phyloP scores from a whole-genome alignment of 2,797 vertebrate genomes.

The Balearica regulorum region DNA sequence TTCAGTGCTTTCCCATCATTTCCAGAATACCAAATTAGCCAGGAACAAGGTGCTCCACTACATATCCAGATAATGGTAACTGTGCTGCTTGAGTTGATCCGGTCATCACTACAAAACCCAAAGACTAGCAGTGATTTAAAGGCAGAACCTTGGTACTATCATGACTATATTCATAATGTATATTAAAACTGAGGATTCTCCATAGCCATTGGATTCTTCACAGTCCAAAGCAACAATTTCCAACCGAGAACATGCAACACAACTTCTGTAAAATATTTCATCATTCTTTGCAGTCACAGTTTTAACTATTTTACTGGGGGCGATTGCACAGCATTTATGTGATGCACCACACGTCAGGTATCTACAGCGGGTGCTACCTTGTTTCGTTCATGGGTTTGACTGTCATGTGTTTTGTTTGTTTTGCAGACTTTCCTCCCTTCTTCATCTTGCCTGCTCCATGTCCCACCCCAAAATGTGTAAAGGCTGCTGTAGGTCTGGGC shows the following conservation, averaged over 20 bases:
- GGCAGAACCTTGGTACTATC: not conserved
- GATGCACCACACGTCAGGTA: not conserved
- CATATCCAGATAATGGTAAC: not conserved
- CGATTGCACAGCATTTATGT: accelerated
- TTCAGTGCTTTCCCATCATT: not conserved
- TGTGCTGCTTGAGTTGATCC: not conserved
- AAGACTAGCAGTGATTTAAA: not conserved
- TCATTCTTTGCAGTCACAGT: not conserved
- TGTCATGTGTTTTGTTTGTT: not conserved
- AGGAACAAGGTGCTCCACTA: not conserved
- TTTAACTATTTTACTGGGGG: not conserved
- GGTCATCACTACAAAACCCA: not conserved
- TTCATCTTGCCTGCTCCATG: not conserved
- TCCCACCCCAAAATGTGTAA: not conserved
- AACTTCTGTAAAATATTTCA: not conserved
- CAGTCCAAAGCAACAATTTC: not conserved
- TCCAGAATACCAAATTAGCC: not conserved
- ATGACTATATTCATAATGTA: not conserved
- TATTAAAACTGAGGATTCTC: not conserved
- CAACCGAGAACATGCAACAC: not conserved
- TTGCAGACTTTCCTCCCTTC: not conserved
- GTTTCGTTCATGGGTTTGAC: not conserved
- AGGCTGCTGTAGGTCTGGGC: not conserved
- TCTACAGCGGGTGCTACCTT: accelerated
- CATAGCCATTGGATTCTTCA: not conserved